Base-by-base conservation (phyloP, 2,888 invertebrate genomes). In the Himalopsyche tibetana region DNA sequence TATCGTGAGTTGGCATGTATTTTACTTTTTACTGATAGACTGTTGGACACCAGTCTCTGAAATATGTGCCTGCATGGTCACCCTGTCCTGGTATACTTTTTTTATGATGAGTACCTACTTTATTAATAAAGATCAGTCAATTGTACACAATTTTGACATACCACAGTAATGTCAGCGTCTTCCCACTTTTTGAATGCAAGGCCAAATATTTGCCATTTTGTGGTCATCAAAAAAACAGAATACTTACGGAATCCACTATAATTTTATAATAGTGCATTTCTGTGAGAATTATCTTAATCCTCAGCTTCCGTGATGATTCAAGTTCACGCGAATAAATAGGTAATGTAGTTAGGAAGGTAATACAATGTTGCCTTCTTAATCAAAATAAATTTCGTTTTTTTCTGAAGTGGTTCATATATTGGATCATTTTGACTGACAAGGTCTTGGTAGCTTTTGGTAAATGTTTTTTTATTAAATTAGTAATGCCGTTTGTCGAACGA, bases 201-300 rank as follows among this genome's bases (percentile, higher is more conserved):
- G 79, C 79, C 79, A 79, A 79, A 79, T 79, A 79, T 79, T 79
- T 79, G 79, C 40, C 79, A 80, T 80, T 80, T 80, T n/a, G 42
- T 80, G 80, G 42, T 38, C 63, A 63, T 63, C 63, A 63, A 63
- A 63, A 55, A 63, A 63, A 63, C 63, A 63, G 63, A 63, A 19
- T 63, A 19, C 63, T 19, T 19, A 63, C 63, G 63, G 63, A 63
- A 63, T 63, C 19, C 11, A 19, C 63, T 63, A 28, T 63, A n/a
- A 63, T 63, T 63, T 63, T 63, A 63, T 63, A 63, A 63, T 63
- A 63, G 63, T 63, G 63, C 63, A 63, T 63, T 63, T 63, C 63
- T 63, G 63, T 63, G 19, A 63, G 63, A 63, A 63, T 63, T 63
- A 28, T 63, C 63, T 63, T 17, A 63, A 63, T 63, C 19, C 19